These are phyloP conservation scores for Limnephilus rhombicus DNA, from an alignment of 2,888 invertebrate species.

Conservation along the genomic window DNA sequence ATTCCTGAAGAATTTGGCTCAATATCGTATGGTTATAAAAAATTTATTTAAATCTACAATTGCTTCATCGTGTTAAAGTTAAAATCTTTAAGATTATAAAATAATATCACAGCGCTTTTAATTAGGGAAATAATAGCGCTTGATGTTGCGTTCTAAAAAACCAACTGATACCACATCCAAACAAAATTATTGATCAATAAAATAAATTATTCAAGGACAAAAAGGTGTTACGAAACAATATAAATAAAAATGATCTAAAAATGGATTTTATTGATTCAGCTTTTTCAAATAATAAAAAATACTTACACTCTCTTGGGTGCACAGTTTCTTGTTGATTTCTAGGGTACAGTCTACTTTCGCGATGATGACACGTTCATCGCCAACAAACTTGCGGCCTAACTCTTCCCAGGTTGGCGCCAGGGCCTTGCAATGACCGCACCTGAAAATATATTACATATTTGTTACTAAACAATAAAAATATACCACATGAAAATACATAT, in stretches of 20 bases:
- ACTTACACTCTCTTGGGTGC: constrained; percentile 85
- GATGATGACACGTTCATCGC: constrained; percentile 81
- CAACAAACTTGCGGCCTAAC: constrained; percentile 84
- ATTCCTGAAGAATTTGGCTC: no score
- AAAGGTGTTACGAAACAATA: not conserved
- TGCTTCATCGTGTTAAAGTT: no score
- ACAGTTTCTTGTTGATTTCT: constrained; percentile 80
- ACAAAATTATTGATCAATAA: not conserved
- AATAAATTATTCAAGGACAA: not conserved
- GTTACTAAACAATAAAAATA: not conserved
- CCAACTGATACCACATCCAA: not conserved
- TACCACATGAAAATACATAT: not conserved
- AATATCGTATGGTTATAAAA: no score
- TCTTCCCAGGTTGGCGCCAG: constrained; percentile 91
- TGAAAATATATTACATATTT: constrained; percentile 68
- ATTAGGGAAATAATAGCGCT: no score
- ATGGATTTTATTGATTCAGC: not conserved
- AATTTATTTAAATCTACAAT: no score
- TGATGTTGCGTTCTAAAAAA: no score
- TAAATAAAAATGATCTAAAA: not conserved
- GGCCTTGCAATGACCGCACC: constrained; percentile 93
- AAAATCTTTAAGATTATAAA: no score
- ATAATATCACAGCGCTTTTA: no score
- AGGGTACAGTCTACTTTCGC: constrained; percentile 91
- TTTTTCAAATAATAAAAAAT: not conserved